phyloP scores from a whole-genome alignment of 1,140 invertebrate genomes.

The Drosophila malerkotliana region DNA sequence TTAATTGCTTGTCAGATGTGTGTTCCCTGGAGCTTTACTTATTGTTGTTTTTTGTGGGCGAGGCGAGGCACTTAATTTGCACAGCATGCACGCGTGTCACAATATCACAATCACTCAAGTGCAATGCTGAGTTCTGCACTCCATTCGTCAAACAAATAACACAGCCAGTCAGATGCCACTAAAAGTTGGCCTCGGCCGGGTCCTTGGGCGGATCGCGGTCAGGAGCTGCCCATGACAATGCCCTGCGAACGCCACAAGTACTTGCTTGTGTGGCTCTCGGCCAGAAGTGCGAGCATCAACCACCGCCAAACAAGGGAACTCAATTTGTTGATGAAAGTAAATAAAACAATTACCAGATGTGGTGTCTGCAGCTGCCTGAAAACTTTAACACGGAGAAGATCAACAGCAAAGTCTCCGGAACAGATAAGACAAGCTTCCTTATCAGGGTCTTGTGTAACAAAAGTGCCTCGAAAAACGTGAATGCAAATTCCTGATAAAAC shows the following conservation, averaged over 20 bases:
- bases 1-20: constrained; percentile 73
- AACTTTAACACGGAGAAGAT: constrained; percentile 22
- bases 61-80: constrained; percentile 67
- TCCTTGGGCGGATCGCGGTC: constrained; percentile 47
- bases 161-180: constrained; percentile 12
- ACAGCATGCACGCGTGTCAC: constrained; percentile 73
- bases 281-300: constrained; percentile 35
- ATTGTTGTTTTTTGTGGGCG: constrained; percentile 56
- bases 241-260: constrained; percentile 23
- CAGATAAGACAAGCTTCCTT: constrained; percentile 19
- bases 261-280: constrained; percentile 39
- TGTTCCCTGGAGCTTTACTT: constrained; percentile 23
- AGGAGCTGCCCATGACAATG: constrained; percentile 44
- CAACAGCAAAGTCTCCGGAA: constrained; percentile 5
- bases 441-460: constrained; percentile 9
- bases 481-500: constrained; percentile 1
- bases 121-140: constrained; percentile 41
- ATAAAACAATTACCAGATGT: constrained; percentile 15
- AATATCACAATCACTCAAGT: constrained; percentile 69
- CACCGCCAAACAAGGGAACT: constrained; percentile 58
- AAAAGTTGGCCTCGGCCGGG: constrained; percentile 48
- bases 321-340: constrained; percentile 66
- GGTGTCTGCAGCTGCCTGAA: background rate
- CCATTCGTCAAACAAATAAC: constrained; percentile 15
- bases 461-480: constrained; percentile 16